Percentiles rank a stretch among this genome's conserved stretches.
phyloP scores from a whole-genome alignment of 1,140 invertebrate species.

The Harlomillsia oculata region DNA sequence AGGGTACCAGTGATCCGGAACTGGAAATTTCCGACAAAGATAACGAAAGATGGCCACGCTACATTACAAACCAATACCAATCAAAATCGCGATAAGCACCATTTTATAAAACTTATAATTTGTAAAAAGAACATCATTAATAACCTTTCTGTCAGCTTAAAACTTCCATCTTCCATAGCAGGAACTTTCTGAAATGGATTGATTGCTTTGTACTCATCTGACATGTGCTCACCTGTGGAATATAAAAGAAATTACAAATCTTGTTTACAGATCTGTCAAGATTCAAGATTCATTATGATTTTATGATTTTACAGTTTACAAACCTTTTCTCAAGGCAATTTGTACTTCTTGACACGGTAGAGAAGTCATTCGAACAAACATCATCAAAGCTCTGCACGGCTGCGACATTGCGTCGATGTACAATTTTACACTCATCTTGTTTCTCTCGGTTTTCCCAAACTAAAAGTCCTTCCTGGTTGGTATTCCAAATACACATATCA shows the following conservation, averaged over 20 bases:
- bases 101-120: not conserved
- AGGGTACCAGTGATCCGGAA: slow-evolving; percentile 62
- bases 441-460: too few species aligned
- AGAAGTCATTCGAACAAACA: slow-evolving; percentile 22
- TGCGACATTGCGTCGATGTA: slow-evolving; percentile 32
- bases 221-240: slow-evolving; percentile 57
- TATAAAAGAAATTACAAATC: not conserved
- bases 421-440: slow-evolving; percentile 27
- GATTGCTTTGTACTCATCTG: slow-evolving; percentile 56
- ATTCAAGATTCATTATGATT: not conserved
- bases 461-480: not conserved
- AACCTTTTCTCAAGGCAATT: slow-evolving; percentile 28
- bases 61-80: slow-evolving; percentile 11
- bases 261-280: not conserved
- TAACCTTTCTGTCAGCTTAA: slow-evolving; percentile 68
- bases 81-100: not conserved
- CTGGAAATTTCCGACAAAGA: slow-evolving; percentile 45
- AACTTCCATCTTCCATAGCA: slow-evolving; percentile 65
- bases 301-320: not conserved
- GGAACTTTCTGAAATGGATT: slow-evolving; percentile 70
- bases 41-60: slow-evolving; percentile 66
- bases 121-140: not conserved
- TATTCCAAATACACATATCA: too few species aligned
- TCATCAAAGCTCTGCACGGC: slow-evolving; percentile 20
- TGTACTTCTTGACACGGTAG: slow-evolving; percentile 27